phyloP scores from a whole-genome alignment of 1,140 invertebrate species.

The Drosophila cardini region DNA sequence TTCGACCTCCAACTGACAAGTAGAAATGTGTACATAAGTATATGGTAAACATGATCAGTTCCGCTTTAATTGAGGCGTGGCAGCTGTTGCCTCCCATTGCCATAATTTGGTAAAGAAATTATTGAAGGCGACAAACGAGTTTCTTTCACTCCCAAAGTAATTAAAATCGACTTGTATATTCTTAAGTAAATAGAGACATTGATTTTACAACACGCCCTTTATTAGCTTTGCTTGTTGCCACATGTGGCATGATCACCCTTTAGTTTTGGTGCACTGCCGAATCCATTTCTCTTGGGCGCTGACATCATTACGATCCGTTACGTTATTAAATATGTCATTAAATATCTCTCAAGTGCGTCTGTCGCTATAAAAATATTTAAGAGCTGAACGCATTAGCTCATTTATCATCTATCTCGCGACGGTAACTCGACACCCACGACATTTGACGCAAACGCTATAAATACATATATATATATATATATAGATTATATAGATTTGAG shows the following conservation, averaged over 20 bases:
- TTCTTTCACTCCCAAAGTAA: not conserved
- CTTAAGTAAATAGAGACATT: conserved; percentile 26
- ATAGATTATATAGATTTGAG: conserved; percentile 2
- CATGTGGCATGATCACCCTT: conserved; percentile 51
- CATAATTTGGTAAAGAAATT: conserved; percentile 35
- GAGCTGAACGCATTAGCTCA: conserved; percentile 28
- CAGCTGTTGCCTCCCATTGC: conserved; percentile 22
- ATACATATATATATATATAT: no score
- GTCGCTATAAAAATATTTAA: conserved; percentile 42
- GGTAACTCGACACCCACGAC: conserved; percentile 35
- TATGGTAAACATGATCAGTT: conserved; percentile 4
- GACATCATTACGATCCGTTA: conserved; percentile 71
- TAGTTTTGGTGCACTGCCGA: not conserved
- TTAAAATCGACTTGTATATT: not conserved
- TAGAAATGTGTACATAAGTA: not conserved
- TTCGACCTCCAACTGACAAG: conserved; percentile 5
- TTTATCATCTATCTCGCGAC: conserved; percentile 7
- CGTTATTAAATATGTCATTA: conserved; percentile 71
- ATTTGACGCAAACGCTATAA: conserved; percentile 7
- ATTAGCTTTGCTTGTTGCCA: conserved; percentile 66
- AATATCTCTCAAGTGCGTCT: conserved; percentile 50
- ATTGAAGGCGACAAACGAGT: conserved; percentile 28
- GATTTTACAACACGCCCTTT: conserved; percentile 52
- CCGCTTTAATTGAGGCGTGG: conserved; percentile 16
- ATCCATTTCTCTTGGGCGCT: conserved; percentile 35